Evolutionary conservation across 2,888 invertebrate species (phyloP).

Genomic region (Pseudococcus jackbeardsleyi): DNA sequence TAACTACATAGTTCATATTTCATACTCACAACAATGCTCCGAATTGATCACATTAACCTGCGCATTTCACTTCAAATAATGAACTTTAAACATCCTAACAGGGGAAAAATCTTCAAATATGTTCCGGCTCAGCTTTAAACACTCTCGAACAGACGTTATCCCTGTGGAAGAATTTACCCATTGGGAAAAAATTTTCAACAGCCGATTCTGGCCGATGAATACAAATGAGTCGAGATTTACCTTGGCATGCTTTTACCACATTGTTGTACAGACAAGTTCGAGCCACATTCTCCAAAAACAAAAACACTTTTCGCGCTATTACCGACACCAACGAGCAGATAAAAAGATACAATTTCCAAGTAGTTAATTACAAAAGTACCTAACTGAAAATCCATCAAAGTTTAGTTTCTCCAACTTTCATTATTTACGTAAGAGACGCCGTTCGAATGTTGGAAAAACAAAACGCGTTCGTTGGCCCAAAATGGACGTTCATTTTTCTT

Average conservation of each 20-base stretch:
- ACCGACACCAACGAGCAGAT: slow-evolving; percentile 39
- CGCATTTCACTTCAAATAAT: not conserved
- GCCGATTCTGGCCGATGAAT: slow-evolving; percentile 3
- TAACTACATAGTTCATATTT: too few species aligned
- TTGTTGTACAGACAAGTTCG: slow-evolving; percentile 4
- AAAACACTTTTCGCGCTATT: slow-evolving; percentile 43
- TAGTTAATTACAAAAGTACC: slow-evolving; percentile 53
- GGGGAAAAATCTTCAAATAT: not conserved
- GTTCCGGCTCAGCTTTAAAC: not conserved
- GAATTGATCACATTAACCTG: not conserved
- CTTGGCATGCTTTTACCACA: slow-evolving; percentile 34
- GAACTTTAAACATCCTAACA: not conserved
- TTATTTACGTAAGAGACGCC: slow-evolving; percentile 33
- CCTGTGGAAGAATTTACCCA: not conserved
- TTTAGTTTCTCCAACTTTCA: slow-evolving; percentile 48
- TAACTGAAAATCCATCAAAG: slow-evolving; percentile 53
- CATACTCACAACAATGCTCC: not conserved
- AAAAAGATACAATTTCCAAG: slow-evolving; percentile 52
- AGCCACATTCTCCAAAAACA: slow-evolving; percentile 36
- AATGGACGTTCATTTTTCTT: slow-evolving; percentile 47
- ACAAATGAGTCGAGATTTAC: slow-evolving; percentile 51
- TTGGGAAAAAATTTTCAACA: slow-evolving; percentile 8
- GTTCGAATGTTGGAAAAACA: slow-evolving; percentile 45
- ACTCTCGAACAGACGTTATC: not conserved
- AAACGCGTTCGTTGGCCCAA: slow-evolving; percentile 15